phyloP scores from a whole-genome alignment of 2,797 vertebrate species.

The Glyptemys insculpta region DNA sequence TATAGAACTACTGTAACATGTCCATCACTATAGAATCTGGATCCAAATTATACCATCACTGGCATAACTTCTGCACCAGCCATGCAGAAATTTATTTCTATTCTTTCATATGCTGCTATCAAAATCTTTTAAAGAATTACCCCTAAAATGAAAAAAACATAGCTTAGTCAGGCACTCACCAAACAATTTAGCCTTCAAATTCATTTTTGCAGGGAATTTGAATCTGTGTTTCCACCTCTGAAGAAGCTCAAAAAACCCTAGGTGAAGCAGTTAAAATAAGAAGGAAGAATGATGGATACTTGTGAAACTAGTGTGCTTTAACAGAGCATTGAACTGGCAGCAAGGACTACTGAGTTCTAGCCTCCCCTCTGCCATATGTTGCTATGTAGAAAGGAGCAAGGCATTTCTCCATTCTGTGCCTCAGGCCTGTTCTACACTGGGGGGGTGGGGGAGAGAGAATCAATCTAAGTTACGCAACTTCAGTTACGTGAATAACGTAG shows the following conservation, averaged over 20 bases:
- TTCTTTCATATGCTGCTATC: neutral
- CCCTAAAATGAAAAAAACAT: rapidly evolving
- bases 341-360: neutral
- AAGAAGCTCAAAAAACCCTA: neutral
- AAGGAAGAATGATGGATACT: neutral
- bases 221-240: neutral
- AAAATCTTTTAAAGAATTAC: neutral
- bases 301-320: neutral
- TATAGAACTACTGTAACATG: neutral
- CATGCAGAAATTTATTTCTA: neutral
- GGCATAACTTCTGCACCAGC: neutral
- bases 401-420: neutral
- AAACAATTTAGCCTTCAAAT: neutral
- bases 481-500: too few species aligned
- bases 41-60: neutral
- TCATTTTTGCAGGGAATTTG: neutral
- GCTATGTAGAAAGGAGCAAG: neutral
- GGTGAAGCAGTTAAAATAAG: neutral
- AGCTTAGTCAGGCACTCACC: neutral
- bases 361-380: neutral
- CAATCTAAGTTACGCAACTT: too few species aligned
- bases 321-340: neutral
- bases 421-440: too few species aligned
- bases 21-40: neutral
- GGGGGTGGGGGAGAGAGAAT: too few species aligned